Evolutionary conservation across 2,113 vertebrate species (phyloP).

Genomic region (Nycticorax nycticorax): DNA sequence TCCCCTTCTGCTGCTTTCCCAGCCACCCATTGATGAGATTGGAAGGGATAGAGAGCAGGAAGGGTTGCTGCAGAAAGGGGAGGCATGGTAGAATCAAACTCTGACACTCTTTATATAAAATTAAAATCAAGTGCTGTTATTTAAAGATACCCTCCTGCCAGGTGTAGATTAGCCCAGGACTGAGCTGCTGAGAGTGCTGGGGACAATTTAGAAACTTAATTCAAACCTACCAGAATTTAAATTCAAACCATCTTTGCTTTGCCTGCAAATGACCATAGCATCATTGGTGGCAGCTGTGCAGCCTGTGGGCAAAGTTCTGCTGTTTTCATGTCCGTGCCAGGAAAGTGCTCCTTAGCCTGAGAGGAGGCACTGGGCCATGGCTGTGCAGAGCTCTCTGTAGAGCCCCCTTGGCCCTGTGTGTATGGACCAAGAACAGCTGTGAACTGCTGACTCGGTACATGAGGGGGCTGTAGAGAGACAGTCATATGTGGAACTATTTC

Average conservation of each 20-base stretch:
- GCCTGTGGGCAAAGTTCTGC: constrained; percentile 27
- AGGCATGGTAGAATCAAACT: not conserved
- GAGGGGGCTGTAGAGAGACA: not conserved
- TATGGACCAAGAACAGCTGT: not conserved
- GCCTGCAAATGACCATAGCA: not conserved
- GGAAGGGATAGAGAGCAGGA: not conserved
- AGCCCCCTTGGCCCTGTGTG: not conserved
- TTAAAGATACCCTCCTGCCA: constrained; percentile 29
- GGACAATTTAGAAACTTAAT: not conserved
- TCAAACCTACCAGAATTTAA: not conserved
- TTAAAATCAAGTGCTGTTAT: constrained; percentile 14
- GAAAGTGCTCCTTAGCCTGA: not conserved
- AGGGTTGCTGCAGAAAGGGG: not conserved
- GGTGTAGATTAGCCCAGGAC: not conserved
- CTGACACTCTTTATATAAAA: not conserved
- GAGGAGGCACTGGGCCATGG: not conserved
- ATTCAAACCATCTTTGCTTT: constrained; percentile 1
- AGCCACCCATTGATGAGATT: not conserved
- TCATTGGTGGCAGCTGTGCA: constrained; percentile 20
- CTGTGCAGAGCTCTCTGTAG: not conserved
- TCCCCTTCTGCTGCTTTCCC: not conserved
- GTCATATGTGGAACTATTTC: not conserved
- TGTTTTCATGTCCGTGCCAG: not conserved
- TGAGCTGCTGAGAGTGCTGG: constrained; percentile 5
- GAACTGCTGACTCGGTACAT: not conserved